A percentile compares a stretch with the other conserved stretches of the same genome.
Evolutionary conservation across 2,113 vertebrate species (phyloP).

Genomic region (Oreotragus oreotragus): DNA sequence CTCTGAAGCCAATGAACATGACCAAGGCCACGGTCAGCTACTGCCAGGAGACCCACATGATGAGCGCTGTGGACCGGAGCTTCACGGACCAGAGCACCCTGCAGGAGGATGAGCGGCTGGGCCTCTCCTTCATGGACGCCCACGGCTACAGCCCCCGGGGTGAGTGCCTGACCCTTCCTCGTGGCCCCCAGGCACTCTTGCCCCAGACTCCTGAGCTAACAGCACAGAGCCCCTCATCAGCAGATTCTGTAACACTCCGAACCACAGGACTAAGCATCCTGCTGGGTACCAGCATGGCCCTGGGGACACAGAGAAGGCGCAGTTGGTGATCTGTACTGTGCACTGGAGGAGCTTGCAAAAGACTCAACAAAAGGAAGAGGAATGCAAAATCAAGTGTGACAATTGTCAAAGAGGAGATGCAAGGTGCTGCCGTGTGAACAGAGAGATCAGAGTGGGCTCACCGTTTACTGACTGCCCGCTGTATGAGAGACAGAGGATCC

Average conservation of each 20-base stretch:
- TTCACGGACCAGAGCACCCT: constrained; percentile 97
- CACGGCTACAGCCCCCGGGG: constrained; percentile 90
- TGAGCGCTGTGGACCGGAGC: constrained; percentile 92
- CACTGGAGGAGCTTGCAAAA: too few species aligned
- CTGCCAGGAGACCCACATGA: constrained; percentile 92
- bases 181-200: fast-evolving
- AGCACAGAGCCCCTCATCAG: not conserved
- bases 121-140: constrained; percentile 94
- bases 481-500: not conserved
- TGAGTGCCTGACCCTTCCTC: constrained; percentile 69
- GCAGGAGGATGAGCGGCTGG: constrained; percentile 94
- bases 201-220: too few species aligned
- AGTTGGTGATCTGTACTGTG: not conserved
- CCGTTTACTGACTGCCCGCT: fast-evolving
- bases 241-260: not conserved
- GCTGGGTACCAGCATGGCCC: not conserved
- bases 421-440: not conserved
- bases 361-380: not conserved
- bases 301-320: not conserved
- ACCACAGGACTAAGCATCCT: not conserved
- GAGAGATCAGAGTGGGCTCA: fast-evolving
- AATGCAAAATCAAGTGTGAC: fast-evolving
- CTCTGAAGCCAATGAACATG: constrained; percentile 90
- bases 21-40: constrained; percentile 93
- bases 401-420: not conserved